Percentiles rank a stretch among this genome's conserved stretches.
Evolutionary conservation across 1,140 invertebrate species (phyloP).

Genomic region (Saccostrea glomerata): DNA sequence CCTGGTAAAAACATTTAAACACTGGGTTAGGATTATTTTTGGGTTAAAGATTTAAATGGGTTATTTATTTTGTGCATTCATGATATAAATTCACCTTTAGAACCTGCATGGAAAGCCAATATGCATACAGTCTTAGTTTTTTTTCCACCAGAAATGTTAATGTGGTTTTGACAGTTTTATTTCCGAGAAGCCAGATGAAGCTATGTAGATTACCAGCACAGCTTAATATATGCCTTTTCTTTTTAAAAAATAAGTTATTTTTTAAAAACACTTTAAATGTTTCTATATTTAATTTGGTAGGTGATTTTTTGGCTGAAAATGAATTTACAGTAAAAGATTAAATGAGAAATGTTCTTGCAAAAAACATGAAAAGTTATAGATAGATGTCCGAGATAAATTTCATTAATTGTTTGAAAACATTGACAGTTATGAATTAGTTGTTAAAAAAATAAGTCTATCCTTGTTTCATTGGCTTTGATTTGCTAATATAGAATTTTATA

Average conservation of each 20-base stretch:
- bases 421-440: constrained; percentile 19
- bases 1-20: not conserved
- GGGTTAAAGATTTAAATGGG: not conserved
- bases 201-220: constrained; percentile 7
- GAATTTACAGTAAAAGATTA: not conserved
- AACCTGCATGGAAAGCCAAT: not conserved
- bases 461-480: constrained; percentile 18
- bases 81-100: constrained; percentile 8
- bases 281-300: constrained; percentile 12
- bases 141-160: not conserved
- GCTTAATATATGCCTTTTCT: not conserved
- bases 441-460: constrained; percentile 13
- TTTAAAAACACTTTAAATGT: constrained; percentile 6
- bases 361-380: not conserved
- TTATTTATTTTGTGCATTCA: constrained; percentile 8
- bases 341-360: not conserved
- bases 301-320: not conserved
- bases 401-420: constrained; percentile 31
- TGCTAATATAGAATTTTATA: constrained; percentile 33
- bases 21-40: not conserved
- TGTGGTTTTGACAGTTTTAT: constrained; percentile 22
- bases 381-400: constrained; percentile 19
- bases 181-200: not conserved
- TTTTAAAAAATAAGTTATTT: not conserved
- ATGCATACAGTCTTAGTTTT: not conserved